Conservation (phyloP, 2,113 vertebrate genomes). For the Sporophila hypoxantha region DNA sequence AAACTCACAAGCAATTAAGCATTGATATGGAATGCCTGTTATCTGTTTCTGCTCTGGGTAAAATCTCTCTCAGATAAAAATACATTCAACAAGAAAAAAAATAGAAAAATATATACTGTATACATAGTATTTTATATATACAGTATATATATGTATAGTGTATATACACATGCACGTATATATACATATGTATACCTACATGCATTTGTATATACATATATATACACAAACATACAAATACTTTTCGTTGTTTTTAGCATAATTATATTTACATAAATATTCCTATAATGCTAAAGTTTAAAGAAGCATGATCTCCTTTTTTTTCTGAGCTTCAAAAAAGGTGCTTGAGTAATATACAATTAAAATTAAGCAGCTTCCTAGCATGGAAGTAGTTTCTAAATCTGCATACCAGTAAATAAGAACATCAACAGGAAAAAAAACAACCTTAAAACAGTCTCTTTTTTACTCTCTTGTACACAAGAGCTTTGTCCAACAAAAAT, state of each 20-base stretch:
- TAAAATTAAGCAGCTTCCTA: constrained; percentile 79
- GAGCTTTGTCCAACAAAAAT: constrained; percentile 73
- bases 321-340: constrained; percentile 85
- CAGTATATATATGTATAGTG: constrained; percentile 68
- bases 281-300: constrained; percentile 86
- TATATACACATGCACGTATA: constrained; percentile 64
- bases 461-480: constrained; percentile 69
- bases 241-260: constrained; percentile 79
- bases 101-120: constrained; percentile 80
- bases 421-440: constrained; percentile 67
- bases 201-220: constrained; percentile 74
- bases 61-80: constrained; percentile 86
- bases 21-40: constrained; percentile 82
- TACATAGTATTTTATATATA: constrained; percentile 71
- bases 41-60: constrained; percentile 78
- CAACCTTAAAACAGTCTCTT: constrained; percentile 67
- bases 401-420: constrained; percentile 80
- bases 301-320: constrained; percentile 77
- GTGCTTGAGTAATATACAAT: constrained; percentile 88
- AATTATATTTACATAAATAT: constrained; percentile 91
- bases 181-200: constrained; percentile 70
- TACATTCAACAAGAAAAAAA: constrained; percentile 88
- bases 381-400: constrained; percentile 80
- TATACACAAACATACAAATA: constrained; percentile 82
- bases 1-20: constrained; percentile 74